Conservation (phyloP, 2,888 invertebrate species). For the Melanophora roralis region DNA sequence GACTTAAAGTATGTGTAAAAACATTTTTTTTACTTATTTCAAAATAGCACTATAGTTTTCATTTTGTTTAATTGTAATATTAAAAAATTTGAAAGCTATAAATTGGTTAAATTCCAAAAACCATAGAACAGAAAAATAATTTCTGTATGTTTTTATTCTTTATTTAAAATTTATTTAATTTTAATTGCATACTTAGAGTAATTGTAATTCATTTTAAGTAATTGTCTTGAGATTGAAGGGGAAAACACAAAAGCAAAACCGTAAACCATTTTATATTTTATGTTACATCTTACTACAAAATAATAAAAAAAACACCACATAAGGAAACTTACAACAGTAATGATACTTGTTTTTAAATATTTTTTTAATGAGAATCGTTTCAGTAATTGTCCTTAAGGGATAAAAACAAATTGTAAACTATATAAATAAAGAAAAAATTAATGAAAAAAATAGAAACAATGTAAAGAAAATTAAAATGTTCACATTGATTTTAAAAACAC, state of each 20-base stretch:
- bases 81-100: too few species aligned
- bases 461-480: background rate
- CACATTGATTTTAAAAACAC: slow-evolving; percentile 2
- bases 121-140: too few species aligned
- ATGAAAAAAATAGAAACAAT: background rate
- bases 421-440: background rate
- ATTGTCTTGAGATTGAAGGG: slow-evolving; percentile 28
- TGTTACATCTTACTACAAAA: background rate
- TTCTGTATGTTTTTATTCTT: too few species aligned
- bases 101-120: too few species aligned
- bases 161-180: background rate
- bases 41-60: too few species aligned
- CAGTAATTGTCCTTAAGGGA: slow-evolving; percentile 54
- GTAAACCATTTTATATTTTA: slow-evolving; percentile 3
- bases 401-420: background rate
- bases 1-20: background rate
- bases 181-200: background rate
- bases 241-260: background rate
- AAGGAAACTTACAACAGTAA: background rate
- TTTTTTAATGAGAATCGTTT: slow-evolving; percentile 47
- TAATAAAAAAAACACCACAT: background rate
- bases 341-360: slow-evolving; percentile 11
- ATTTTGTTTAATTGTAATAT: background rate
- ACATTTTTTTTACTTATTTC: too few species aligned
- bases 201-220: slow-evolving; percentile 1